These are phyloP conservation scores for Malachius bipustulatus DNA, from an alignment of 2,888 invertebrate species.

Conservation along the genomic window DNA sequence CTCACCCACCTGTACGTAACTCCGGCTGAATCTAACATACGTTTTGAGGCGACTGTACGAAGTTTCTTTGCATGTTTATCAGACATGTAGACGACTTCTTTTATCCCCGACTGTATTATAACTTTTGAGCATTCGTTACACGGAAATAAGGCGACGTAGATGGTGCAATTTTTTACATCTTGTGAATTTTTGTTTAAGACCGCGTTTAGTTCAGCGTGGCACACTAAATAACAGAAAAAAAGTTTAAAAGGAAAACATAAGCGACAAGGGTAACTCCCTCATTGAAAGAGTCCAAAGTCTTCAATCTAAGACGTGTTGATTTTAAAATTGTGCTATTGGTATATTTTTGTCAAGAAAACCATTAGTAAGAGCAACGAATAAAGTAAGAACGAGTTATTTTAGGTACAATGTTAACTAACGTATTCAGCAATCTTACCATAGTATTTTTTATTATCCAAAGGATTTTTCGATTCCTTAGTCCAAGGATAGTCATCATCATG, in stretches of 20 bases:
- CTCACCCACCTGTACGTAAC: constrained; percentile 50
- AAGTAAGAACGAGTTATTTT: neutral
- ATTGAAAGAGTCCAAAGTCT: too few relatives aligned
- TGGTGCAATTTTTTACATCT: constrained; percentile 63
- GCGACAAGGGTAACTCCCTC: too few relatives aligned
- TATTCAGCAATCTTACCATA: constrained; percentile 57
- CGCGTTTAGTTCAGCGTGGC: constrained; percentile 97
- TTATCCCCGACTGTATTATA: constrained; percentile 88
- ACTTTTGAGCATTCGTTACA: constrained; percentile 97
- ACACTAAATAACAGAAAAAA: too few relatives aligned
- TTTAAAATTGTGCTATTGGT: too few relatives aligned
- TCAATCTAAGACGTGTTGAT: too few relatives aligned
- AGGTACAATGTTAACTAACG: too few relatives aligned
- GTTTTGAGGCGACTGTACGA: constrained; percentile 61
- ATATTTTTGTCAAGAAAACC: too few relatives aligned
- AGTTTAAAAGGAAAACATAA: too few relatives aligned
- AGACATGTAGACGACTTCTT: constrained; percentile 63
- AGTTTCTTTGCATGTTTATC: constrained; percentile 65
- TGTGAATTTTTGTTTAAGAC: constrained; percentile 80
- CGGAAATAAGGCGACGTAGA: constrained; percentile 88
- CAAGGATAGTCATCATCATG: constrained; percentile 84
- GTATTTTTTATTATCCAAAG: constrained; percentile 65
- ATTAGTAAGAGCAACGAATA: too few relatives aligned
- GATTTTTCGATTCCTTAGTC: constrained; percentile 52
- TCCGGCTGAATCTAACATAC: constrained; percentile 70